These are phyloP conservation scores for Stegodyphus mimosarum DNA, from an alignment of 1,140 invertebrate genomes.

Conservation along the genomic window DNA sequence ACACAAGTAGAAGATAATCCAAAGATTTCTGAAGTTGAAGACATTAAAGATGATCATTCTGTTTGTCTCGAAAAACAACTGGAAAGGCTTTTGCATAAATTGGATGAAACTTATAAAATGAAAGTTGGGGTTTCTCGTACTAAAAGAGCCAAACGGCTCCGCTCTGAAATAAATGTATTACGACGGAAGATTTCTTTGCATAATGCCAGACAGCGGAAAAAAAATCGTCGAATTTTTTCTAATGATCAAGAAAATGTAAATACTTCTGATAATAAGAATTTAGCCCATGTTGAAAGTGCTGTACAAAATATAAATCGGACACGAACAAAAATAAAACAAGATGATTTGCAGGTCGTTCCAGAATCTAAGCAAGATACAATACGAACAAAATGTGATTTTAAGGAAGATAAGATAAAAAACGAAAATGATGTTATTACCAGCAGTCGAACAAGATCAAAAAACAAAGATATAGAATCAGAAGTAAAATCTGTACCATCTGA, in stretches of 20 bases:
- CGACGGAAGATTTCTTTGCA: constrained; percentile 46
- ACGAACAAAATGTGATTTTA: no score
- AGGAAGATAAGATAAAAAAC: no score
- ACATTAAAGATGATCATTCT: constrained; percentile 50
- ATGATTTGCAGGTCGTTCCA: neutral
- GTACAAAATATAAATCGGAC: neutral
- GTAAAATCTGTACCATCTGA: neutral
- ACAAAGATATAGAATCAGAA: neutral
- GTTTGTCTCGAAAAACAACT: constrained; percentile 68
- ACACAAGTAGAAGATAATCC: neutral
- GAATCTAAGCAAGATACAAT: no score
- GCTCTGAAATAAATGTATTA: constrained; percentile 30
- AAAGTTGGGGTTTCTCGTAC: constrained; percentile 58
- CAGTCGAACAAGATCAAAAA: neutral
- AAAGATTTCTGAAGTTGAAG: neutral
- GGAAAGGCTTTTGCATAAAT: constrained; percentile 67
- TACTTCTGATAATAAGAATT: no score
- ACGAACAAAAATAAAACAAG: constrained; percentile 31
- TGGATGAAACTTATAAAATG: constrained; percentile 64
- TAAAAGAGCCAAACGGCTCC: constrained; percentile 38
- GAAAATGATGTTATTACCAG: no score
- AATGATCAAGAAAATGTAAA: neutral
- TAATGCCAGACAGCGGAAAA: constrained; percentile 28
- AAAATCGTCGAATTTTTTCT: constrained; percentile 4
- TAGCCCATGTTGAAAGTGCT: no score